A percentile compares a stretch with the other conserved stretches of the same genome.
Conservation (phyloP, 1,140 invertebrate genomes). For the Zaprionus kolodkinae region DNA sequence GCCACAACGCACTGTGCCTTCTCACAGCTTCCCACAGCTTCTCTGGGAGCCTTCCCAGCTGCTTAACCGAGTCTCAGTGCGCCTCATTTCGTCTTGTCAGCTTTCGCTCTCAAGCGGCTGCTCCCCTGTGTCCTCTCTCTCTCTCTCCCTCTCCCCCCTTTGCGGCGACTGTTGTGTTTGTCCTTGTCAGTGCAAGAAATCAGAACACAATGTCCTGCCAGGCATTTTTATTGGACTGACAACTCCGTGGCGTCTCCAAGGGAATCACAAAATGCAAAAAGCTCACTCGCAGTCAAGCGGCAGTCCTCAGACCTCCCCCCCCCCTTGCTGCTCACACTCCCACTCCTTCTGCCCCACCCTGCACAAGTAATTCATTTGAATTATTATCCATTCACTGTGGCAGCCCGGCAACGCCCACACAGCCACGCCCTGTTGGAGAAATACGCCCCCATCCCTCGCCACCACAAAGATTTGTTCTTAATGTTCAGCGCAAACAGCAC, state of each 20-base stretch:
- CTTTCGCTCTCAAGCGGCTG: neutral
- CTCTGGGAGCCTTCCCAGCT: slow-evolving; percentile 1
- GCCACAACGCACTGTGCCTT: neutral
- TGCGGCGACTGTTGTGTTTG: neutral
- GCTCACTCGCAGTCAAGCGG: slow-evolving; percentile 21
- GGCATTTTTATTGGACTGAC: slow-evolving; percentile 71
- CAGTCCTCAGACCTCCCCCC: neutral
- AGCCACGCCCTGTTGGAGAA: slow-evolving; percentile 10
- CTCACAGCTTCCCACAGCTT: neutral
- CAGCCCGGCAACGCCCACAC: slow-evolving; percentile 4
- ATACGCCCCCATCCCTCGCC: neutral
- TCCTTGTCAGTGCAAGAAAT: slow-evolving; percentile 62
- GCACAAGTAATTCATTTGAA: slow-evolving; percentile 74
- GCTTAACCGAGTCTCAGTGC: slow-evolving; percentile 31
- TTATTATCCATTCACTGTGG: slow-evolving; percentile 70
- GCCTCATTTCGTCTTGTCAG: slow-evolving; percentile 17
- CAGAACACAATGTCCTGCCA: slow-evolving; percentile 65
- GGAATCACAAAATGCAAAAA: slow-evolving; percentile 45
- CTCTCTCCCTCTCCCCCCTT: neutral
- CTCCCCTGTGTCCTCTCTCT: neutral
- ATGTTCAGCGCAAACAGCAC: slow-evolving; percentile 9
- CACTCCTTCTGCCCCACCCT: neutral
- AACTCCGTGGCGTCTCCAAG: slow-evolving; percentile 35
- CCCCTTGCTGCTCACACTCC: neutral
- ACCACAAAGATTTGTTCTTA: neutral